phyloP scores from a whole-genome alignment of 64 coral and sea anemone genomes.

The Anthopleura sola region DNA sequence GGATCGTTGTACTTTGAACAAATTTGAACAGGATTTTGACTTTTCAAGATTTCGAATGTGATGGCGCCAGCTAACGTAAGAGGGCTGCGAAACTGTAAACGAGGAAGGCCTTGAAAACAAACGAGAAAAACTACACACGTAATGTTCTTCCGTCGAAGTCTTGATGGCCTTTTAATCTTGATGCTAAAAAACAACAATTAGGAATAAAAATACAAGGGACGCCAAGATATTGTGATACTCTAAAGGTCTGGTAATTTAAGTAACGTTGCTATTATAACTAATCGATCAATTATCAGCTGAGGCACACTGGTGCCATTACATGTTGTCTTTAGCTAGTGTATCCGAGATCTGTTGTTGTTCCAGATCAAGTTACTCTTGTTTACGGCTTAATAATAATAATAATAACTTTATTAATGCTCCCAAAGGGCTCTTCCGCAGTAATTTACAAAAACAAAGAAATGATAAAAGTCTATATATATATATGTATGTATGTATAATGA shows the following conservation, averaged over 20 bases:
- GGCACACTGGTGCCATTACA: background rate
- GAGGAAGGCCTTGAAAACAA: constrained; percentile 1
- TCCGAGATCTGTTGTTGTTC: too few species aligned
- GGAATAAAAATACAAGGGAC: background rate
- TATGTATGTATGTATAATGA: too few species aligned
- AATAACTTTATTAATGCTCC: too few species aligned
- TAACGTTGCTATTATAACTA: too few species aligned
- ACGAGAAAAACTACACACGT: background rate
- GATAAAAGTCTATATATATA: too few species aligned
- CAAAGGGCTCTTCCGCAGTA: too few species aligned
- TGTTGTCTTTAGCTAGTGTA: too few species aligned
- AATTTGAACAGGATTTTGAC: too few species aligned
- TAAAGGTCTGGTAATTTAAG: background rate
- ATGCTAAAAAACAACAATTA: background rate
- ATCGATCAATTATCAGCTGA: background rate
- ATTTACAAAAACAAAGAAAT: too few species aligned
- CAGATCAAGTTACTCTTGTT: too few species aligned
- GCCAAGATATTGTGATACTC: background rate
- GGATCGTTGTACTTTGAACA: too few species aligned
- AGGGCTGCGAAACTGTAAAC: background rate
- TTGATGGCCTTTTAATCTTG: constrained; percentile 5
- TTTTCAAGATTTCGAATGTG: background rate
- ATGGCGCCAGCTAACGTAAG: constrained; percentile 7
- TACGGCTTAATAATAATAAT: too few species aligned
- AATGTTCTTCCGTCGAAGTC: constrained; percentile 6